Evolutionary conservation across 1,140 invertebrate species (phyloP).

Genomic region (Lysiphlebus fabarum): DNA sequence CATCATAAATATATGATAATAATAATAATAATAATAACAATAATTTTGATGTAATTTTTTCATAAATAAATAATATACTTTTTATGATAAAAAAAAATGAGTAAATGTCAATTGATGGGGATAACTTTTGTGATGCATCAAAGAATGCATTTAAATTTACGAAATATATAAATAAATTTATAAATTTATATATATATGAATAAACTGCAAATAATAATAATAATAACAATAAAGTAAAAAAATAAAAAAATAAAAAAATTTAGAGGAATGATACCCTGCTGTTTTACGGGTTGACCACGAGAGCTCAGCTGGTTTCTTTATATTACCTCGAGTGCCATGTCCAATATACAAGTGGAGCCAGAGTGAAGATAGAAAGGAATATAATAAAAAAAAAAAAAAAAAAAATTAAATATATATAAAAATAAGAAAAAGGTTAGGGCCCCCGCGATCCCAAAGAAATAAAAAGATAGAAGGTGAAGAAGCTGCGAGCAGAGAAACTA

Average conservation of each 20-base stretch:
- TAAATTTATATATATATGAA: no score
- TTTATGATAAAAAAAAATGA: no score
- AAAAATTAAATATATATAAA: background rate
- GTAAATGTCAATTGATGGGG: no score
- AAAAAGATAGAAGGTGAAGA: slow-evolving; percentile 21
- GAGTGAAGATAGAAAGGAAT: slow-evolving; percentile 2
- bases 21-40: no score
- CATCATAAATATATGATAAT: no score
- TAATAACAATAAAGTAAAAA: background rate
- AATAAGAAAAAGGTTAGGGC: no score
- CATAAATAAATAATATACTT: no score
- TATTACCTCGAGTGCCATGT: background rate
- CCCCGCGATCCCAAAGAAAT: slow-evolving; percentile 11
- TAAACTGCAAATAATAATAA: background rate
- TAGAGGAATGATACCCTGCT: slow-evolving; percentile 21
- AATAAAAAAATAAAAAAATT: background rate
- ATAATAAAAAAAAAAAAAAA: slow-evolving; percentile 22
- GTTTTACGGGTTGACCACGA: slow-evolving; percentile 28
- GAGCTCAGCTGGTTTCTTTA: slow-evolving; percentile 17
- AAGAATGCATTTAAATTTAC: slow-evolving; percentile 12
- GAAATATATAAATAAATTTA: slow-evolving; percentile 1
- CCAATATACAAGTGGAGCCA: background rate
- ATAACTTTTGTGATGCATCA: no score
- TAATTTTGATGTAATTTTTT: no score
- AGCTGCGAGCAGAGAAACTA: background rate